phyloP scores from a whole-genome alignment of 2,888 invertebrate species.

The Cheilosia impressa region DNA sequence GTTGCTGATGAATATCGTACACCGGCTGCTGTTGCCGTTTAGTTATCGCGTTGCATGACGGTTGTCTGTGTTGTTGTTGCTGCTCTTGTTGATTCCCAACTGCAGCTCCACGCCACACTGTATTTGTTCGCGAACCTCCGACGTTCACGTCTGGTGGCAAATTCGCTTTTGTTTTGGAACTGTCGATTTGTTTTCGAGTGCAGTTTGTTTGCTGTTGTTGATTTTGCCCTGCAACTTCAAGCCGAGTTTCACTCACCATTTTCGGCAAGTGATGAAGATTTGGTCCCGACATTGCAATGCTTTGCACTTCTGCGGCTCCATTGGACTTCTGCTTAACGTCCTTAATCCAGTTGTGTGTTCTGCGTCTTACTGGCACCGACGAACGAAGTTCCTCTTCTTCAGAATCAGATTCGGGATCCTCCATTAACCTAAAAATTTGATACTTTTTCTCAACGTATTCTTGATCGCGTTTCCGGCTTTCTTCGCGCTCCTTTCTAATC shows the following conservation, averaged over 20 bases:
- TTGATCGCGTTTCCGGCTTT: not conserved
- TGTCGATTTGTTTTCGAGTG: not conserved
- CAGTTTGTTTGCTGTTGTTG: not conserved
- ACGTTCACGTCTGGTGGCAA: not conserved
- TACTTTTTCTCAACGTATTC: conserved; percentile 36
- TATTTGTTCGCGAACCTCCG: not conserved
- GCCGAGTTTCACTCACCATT: too few relatives aligned
- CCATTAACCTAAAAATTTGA: too few relatives aligned
- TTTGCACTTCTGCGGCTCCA: not conserved
- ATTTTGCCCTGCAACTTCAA: not conserved
- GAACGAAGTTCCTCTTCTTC: conserved; percentile 7
- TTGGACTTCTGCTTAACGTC: not conserved
- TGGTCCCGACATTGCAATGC: not conserved
- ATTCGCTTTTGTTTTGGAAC: not conserved
- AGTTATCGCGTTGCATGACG: not conserved
- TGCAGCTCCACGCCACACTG: not conserved
- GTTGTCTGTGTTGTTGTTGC: not conserved
- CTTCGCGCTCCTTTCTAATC: too few relatives aligned
- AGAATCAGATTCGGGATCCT: too few relatives aligned
- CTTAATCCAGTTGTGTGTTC: conserved; percentile 6
- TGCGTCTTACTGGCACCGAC: not conserved
- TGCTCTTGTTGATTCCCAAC: not conserved
- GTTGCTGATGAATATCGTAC: not conserved
- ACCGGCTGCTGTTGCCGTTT: not conserved
- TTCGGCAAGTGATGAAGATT: too few relatives aligned